Conservation (phyloP, 2,888 invertebrate genomes). For the Priapulus caudatus region DNA sequence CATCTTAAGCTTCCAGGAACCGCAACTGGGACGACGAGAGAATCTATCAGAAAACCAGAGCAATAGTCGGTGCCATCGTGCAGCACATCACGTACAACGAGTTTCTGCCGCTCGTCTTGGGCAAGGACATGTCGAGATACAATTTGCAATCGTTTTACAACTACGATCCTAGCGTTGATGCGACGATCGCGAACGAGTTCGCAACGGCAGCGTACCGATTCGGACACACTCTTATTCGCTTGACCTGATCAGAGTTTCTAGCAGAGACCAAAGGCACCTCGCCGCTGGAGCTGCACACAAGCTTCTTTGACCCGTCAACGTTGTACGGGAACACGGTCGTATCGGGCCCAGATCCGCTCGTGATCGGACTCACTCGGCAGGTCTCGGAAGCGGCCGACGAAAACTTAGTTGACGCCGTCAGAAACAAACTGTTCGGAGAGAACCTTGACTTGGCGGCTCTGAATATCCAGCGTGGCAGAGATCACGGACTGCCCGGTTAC, state of each 20-base stretch:
- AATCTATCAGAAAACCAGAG: not conserved
- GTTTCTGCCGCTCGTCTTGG: not conserved
- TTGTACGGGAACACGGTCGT: not conserved
- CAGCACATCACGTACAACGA: not conserved
- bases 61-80: not conserved
- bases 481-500: not conserved
- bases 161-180: slow-evolving; percentile 1
- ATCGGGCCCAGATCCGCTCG: not conserved
- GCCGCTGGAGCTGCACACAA: not conserved
- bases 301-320: not conserved
- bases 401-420: not conserved
- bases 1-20: too few relatives aligned
- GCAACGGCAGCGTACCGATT: not conserved
- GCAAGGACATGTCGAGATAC: too few relatives aligned
- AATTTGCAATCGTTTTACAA: too few relatives aligned
- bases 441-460: not conserved
- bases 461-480: not conserved
- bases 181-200: not conserved
- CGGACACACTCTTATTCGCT: not conserved
- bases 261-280: not conserved
- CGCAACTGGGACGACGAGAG: not conserved
- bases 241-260: not conserved
- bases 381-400: not conserved
- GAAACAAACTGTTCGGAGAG: slow-evolving; percentile 1
- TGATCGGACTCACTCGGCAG: not conserved